Conservation (phyloP, 2,113 vertebrate species). For the Calidris pygmaea region DNA sequence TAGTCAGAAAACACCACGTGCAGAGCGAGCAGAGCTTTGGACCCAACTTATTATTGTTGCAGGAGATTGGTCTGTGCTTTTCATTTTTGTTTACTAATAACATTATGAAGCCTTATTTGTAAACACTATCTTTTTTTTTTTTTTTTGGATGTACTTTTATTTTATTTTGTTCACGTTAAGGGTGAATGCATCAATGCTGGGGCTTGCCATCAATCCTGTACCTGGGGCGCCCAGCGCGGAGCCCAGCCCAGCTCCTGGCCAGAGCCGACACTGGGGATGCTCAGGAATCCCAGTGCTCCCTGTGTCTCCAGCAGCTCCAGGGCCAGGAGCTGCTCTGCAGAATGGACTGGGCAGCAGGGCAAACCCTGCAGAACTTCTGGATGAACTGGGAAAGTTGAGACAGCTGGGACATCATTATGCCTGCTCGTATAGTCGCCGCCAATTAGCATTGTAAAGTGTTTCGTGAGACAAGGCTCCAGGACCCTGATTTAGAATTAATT, state of each 20-base stretch:
- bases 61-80: not conserved
- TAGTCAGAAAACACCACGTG: not conserved
- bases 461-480: constrained; percentile 17
- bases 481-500: constrained; percentile 53
- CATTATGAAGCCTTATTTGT: not conserved
- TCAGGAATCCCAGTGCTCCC: not conserved
- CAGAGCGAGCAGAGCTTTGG: rapidly evolving
- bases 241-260: not conserved
- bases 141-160: not conserved
- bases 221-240: not conserved
- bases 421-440: not conserved
- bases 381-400: not conserved
- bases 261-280: rapidly evolving
- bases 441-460: constrained; percentile 21
- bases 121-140: not conserved
- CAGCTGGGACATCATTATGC: not conserved
- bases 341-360: not conserved
- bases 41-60: rapidly evolving
- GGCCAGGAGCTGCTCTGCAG: not conserved
- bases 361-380: not conserved
- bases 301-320: rapidly evolving
- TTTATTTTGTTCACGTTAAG: not conserved
- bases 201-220: not conserved
- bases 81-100: not conserved
- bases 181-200: not conserved